These are phyloP conservation scores for Enteromius unitaeniatus DNA, from an alignment of 2,797 vertebrate genomes.

Conservation along the genomic window DNA sequence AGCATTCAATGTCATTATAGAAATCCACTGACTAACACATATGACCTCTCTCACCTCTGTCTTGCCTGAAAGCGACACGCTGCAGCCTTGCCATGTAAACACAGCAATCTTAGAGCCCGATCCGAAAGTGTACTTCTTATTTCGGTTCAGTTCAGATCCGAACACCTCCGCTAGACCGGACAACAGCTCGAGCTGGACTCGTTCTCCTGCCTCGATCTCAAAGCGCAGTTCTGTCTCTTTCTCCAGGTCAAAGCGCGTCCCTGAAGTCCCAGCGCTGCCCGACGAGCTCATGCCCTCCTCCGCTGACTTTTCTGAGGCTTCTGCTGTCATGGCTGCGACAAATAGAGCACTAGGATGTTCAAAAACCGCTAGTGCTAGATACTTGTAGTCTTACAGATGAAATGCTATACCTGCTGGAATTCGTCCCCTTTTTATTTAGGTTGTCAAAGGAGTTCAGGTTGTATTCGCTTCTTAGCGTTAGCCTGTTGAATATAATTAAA, in stretches of 20 bases:
- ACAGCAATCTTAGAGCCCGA: slow-evolving; percentile 94
- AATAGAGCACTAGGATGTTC: background rate
- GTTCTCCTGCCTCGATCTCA: slow-evolving; percentile 92
- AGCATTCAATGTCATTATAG: background rate
- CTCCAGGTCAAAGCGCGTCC: slow-evolving; percentile 88
- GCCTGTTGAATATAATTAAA: background rate
- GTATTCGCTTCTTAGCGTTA: slow-evolving; percentile 6
- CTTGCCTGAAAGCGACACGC: slow-evolving; percentile 90
- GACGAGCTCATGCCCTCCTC: slow-evolving; percentile 69
- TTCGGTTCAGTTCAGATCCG: slow-evolving; percentile 94
- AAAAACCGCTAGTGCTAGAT: background rate
- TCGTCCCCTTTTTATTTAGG: background rate
- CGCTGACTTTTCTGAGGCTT: slow-evolving; percentile 71
- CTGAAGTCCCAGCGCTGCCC: slow-evolving; percentile 67
- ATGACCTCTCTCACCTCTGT: slow-evolving; percentile 81
- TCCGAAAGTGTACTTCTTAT: slow-evolving; percentile 95
- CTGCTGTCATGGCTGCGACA: slow-evolving; percentile 74
- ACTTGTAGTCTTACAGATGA: background rate
- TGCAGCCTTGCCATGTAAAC: slow-evolving; percentile 98
- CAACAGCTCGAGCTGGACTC: slow-evolving; percentile 90
- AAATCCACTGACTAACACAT: background rate
- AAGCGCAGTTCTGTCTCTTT: slow-evolving; percentile 96
- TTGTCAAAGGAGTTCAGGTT: background rate
- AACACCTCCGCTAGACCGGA: slow-evolving; percentile 94
- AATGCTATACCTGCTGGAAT: background rate